Evolutionary conservation across 2,797 vertebrate species (phyloP), one percentile per base, ranked within the genome.

Genomic region (Glossophaga mutica): DNA sequence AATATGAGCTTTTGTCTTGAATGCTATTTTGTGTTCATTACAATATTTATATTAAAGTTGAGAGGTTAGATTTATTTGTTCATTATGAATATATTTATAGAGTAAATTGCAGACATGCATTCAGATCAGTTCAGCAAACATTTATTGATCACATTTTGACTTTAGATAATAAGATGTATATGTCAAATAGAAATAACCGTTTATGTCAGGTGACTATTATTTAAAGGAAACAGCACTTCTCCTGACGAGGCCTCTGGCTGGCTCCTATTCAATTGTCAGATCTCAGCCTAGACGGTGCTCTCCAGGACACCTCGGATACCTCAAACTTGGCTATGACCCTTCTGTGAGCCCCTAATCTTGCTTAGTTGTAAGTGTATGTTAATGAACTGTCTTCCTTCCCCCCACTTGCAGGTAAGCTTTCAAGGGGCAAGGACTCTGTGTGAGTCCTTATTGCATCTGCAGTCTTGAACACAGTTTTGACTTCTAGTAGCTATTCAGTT

Each of bases 1-100:
- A 73, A 52, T 90, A 59, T 1, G 52, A 57, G 39, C 10, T 89
- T 97, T 96, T 91, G 52, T 89, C 77, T 96, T 94, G 46, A 94
- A 34, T 94, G 91, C 55, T 55, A 39, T 29, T 81, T 74, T 94
- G 16, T 90, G 42, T 68, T 87, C 68, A 73, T 76, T 48, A 48
- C 8, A 92, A 32, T 76, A 89, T 79, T 91, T 71, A 81, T 73
- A 32, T 92, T 94, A 89, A 83, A 88, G n/a, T 77, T 42, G 32
- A 48, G 21, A 95, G 11, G 22, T 84, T 95, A 76, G 50, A 81
- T 93, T 65, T 91, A 46, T 79, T 87, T 65, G 7, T 95, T 87
- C 88, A 88, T 84, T 94, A 7, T 70, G 34, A 26, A 67, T 96
- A 29, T 74, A 48, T 84, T 94, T 96, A 62, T 82, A 52, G n/a